phyloP scores from a whole-genome alignment of 2,888 invertebrate species.

The Gerosis bhagava region DNA sequence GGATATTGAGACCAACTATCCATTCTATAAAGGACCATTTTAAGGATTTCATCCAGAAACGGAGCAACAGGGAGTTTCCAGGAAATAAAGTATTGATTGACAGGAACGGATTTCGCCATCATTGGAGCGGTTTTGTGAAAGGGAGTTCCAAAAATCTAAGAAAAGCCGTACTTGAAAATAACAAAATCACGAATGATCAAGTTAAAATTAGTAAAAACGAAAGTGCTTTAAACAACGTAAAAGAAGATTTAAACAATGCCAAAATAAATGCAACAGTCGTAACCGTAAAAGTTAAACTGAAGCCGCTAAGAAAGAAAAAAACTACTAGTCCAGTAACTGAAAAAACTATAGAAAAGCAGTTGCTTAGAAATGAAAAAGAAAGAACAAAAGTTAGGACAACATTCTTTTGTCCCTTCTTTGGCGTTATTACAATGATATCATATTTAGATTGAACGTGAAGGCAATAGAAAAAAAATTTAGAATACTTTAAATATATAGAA shows the following conservation, averaged over 20 bases:
- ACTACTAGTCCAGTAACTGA: conserved; percentile 7
- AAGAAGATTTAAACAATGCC: too few relatives aligned
- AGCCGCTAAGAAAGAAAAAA: conserved; percentile 30
- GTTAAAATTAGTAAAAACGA: too few relatives aligned
- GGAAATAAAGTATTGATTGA: conserved; percentile 51
- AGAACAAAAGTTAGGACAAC: conserved; percentile 44
- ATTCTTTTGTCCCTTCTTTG: conserved; percentile 65
- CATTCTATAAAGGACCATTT: conserved; percentile 56
- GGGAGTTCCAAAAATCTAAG: conserved; percentile 34
- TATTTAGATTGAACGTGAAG: conserved; percentile 25
- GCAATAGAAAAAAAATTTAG: background rate
- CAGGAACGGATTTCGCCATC: conserved; percentile 57
- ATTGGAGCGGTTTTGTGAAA: conserved; percentile 49
- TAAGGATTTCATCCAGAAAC: conserved; percentile 46
- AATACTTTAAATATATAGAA: too few relatives aligned
- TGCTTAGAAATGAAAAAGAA: conserved; percentile 26
- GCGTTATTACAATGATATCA: conserved; percentile 52
- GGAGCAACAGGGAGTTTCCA: conserved; percentile 32
- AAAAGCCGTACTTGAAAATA: conserved; percentile 37
- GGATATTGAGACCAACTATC: conserved; percentile 49
- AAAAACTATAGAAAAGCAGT: conserved; percentile 16
- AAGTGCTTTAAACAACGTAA: too few relatives aligned
- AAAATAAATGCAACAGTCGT: background rate
- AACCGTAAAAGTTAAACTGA: conserved; percentile 8
- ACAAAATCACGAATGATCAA: background rate